Conservation (phyloP, 2,888 invertebrate species). For the Dyspetes luteomarginatus region DNA sequence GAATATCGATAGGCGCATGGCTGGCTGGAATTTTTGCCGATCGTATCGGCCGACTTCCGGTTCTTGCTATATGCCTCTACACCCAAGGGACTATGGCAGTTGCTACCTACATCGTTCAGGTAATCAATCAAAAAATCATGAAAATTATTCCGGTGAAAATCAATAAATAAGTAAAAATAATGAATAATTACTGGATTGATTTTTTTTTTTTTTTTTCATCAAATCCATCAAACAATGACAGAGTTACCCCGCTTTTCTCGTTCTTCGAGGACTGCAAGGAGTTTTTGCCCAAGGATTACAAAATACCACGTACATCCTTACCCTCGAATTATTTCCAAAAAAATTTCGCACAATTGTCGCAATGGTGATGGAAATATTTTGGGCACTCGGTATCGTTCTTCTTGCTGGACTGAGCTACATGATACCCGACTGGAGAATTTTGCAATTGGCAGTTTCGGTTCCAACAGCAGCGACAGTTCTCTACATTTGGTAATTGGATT, state of each 20-base stretch:
- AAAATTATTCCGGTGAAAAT: neutral
- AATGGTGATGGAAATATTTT: conserved; percentile 83
- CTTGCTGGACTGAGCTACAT: conserved; percentile 83
- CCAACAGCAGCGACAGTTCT: conserved; percentile 83
- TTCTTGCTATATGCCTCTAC: conserved; percentile 82
- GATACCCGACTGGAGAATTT: conserved; percentile 84
- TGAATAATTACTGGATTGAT: too few relatives aligned
- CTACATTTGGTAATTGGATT: conserved; percentile 79
- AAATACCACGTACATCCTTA: conserved; percentile 84
- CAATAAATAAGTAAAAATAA: neutral
- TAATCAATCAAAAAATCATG: conserved; percentile 53
- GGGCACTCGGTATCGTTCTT: conserved; percentile 83
- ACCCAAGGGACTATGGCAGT: conserved; percentile 81
- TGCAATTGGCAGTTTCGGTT: conserved; percentile 84
- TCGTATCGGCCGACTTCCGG: conserved; percentile 82
- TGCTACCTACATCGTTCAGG: conserved; percentile 78
- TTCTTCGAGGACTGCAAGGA: conserved; percentile 82
- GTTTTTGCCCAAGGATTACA: conserved; percentile 84
- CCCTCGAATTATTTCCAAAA: conserved; percentile 84
- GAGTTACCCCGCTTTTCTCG: conserved; percentile 80
- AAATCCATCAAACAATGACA: conserved; percentile 54
- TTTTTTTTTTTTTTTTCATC: neutral
- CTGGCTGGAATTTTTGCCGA: conserved; percentile 82
- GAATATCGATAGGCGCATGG: conserved; percentile 82
- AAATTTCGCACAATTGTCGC: conserved; percentile 83